Base-by-base conservation (phyloP, 1,140 invertebrate genomes). In the Sesamia nonagrioides region DNA sequence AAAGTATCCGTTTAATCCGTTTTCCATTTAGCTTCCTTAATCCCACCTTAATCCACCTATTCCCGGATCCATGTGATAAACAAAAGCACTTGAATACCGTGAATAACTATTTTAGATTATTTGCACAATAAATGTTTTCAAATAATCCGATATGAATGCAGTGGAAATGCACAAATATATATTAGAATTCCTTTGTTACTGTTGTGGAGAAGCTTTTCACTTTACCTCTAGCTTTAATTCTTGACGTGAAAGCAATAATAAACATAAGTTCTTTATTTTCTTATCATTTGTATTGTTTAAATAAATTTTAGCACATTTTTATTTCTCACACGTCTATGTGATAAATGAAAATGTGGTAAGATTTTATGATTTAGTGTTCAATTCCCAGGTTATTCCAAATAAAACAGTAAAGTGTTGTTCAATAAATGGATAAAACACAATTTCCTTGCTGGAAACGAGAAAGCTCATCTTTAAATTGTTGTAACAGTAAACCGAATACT, bases 191-290 rank as follows among this genome's bases (percentile, higher is more conserved):
- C 60, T 63, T 42, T 66, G 37, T 66, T 17, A 66, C 61, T 66
- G 37, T 18, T 17, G 37, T 42, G 37, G 17, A 66, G 60, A 37
- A 63, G 42, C 37, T 66, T 66, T 66, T 42, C 61, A 42, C 37
- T 63, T 63, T 37, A 61, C 60, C 40, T 40, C 60, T 37, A 40
- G 18, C n/a, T 66, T 66, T 66, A 66, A 66, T 66, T 42, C 37
- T 42, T 66, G 61, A 66, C 61, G 61, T 66, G 61, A 66, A 66
- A 21, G 37, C 18, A 66, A 66, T 66, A 66, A 66, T 66, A 66
- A 42, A 66, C 17, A 66, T 66, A 21, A n/a, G 13, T 45, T 66
- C 56, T 60, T 66, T 42, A 66, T 9, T 42, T 9, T 8, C 9
- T 42, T 63, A 8, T 42, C 42, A 63, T 42, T 63, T 40, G 1